phyloP scores from a whole-genome alignment of 2,113 vertebrate genomes.

The Sylvia atricapilla region DNA sequence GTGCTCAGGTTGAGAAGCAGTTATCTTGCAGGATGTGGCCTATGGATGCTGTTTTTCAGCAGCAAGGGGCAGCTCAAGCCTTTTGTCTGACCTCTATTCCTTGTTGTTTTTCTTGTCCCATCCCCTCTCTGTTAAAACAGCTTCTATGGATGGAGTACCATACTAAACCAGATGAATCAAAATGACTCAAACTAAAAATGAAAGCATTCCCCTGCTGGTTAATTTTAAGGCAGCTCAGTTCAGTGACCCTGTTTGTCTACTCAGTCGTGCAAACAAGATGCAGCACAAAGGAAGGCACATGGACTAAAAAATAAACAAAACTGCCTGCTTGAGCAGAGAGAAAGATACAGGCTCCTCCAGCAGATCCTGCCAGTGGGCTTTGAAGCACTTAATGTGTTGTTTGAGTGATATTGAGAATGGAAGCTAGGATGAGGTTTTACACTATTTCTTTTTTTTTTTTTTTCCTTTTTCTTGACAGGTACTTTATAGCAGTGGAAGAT shows the following conservation, averaged over 20 bases:
- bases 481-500: conserved; percentile 84
- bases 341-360: not conserved
- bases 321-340: not conserved
- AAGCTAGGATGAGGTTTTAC: not conserved
- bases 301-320: not conserved
- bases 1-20: not conserved
- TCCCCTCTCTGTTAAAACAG: not conserved
- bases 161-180: not conserved
- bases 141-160: not conserved
- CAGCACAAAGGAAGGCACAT: not conserved
- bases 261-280: not conserved
- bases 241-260: not conserved
- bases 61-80: not conserved
- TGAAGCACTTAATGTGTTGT: not conserved
- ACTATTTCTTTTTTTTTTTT: not conserved
- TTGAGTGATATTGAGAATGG: not conserved
- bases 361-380: not conserved
- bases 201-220: not conserved
- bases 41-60: not conserved
- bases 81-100: not conserved
- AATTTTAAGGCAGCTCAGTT: not conserved
- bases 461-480: conserved; percentile 71
- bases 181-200: not conserved
- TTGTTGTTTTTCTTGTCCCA: not conserved
- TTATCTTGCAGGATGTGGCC: not conserved